Evolutionary conservation across 2,888 invertebrate genomes (phyloP).

Genomic region (Boloria euphrosyne): DNA sequence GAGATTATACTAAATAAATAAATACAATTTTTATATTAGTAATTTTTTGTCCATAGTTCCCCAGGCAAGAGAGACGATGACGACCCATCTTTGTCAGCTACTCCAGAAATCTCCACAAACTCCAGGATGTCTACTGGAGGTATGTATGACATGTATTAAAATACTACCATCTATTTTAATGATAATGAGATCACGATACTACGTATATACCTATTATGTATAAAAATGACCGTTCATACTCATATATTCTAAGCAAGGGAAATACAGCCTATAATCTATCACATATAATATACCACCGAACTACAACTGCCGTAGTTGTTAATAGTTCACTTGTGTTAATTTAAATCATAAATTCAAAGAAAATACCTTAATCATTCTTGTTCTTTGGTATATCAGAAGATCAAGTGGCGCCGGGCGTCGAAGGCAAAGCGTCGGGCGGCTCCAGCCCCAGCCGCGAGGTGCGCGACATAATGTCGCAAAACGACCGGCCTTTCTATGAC

Average conservation of each 20-base stretch:
- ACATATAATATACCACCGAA: no score
- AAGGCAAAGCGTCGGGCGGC: constrained; percentile 86
- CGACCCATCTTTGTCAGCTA: constrained; percentile 66
- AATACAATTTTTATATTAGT: no score
- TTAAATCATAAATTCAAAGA: neutral
- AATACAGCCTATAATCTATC: no score
- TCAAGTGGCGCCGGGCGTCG: constrained; percentile 36
- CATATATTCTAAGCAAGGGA: no score
- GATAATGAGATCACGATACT: no score
- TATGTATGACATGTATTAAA: constrained; percentile 43
- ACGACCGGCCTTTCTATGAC: constrained; percentile 55
- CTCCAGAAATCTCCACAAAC: constrained; percentile 60
- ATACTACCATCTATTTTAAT: neutral
- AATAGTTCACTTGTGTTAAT: no score
- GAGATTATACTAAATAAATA: no score
- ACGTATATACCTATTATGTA: no score
- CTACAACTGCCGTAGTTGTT: no score
- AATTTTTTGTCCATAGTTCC: constrained; percentile 58
- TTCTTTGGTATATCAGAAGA: constrained; percentile 1
- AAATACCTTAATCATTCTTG: neutral
- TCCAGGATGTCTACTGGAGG: constrained; percentile 53
- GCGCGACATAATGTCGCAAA: constrained; percentile 90
- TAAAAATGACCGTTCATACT: no score
- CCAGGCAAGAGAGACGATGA: constrained; percentile 77
- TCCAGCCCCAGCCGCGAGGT: constrained; percentile 96